Evolutionary conservation across 2,113 vertebrate genomes (phyloP).

Genomic region (Psephotus haematonotus): DNA sequence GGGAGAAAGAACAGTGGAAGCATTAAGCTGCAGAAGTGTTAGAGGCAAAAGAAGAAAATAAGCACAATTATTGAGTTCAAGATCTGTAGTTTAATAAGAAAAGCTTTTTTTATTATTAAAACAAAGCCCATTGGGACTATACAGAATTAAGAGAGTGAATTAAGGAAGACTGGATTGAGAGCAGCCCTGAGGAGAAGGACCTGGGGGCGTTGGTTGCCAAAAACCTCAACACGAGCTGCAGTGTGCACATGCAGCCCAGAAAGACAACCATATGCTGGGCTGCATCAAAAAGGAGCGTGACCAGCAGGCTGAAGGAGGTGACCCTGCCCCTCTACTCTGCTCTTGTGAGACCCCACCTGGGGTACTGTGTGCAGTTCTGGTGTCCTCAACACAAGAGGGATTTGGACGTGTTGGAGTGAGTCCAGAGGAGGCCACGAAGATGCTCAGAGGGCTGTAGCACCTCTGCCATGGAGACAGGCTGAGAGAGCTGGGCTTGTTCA

Average conservation of each 20-base stretch:
- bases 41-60: not conserved
- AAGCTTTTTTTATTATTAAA: not conserved
- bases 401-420: not conserved
- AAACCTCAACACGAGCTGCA: not conserved
- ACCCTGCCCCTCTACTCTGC: not conserved
- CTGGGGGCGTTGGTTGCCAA: not conserved
- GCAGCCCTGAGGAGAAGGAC: not conserved
- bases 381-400: not conserved
- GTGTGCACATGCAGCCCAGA: not conserved
- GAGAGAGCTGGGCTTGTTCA: not conserved
- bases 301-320: not conserved
- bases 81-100: not conserved
- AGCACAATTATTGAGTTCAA: not conserved
- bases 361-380: not conserved
- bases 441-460: not conserved
- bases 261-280: not conserved
- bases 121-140: not conserved
- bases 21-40: not conserved
- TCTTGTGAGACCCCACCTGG: not conserved
- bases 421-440: not conserved
- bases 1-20: not conserved
- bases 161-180: not conserved
- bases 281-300: not conserved
- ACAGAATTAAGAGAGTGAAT: not conserved
- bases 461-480: not conserved